phyloP scores from a whole-genome alignment of 2,113 vertebrate genomes.

The Hippopotamus amphibius region DNA sequence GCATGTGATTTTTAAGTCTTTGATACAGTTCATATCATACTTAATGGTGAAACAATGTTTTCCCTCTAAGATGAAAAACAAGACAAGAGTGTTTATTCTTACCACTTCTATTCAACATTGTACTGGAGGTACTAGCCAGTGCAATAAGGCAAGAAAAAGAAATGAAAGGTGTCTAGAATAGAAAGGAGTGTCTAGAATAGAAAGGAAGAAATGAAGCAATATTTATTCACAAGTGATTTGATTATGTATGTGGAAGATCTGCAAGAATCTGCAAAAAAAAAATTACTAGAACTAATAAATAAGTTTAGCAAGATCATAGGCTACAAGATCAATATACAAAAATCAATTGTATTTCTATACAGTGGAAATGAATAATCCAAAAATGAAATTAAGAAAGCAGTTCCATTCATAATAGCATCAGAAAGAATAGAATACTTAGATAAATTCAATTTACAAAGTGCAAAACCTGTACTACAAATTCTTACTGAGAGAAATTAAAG shows the following conservation, averaged over 20 bases:
- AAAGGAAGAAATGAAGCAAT: background rate
- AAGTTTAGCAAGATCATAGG: background rate
- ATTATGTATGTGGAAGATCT: background rate
- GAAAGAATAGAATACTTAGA: background rate
- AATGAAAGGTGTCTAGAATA: background rate
- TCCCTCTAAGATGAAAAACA: background rate
- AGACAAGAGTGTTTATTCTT: background rate
- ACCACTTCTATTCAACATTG: background rate
- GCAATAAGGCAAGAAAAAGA: slow-evolving; percentile 52
- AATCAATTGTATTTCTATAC: background rate
- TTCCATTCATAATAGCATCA: slow-evolving; percentile 12
- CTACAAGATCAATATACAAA: background rate
- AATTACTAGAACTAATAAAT: background rate
- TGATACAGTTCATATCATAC: background rate
- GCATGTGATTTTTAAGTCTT: background rate
- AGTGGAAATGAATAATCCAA: slow-evolving; percentile 11
- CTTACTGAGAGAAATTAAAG: slow-evolving; percentile 42
- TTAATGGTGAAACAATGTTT: background rate
- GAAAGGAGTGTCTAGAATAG: background rate
- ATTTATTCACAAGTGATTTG: background rate
- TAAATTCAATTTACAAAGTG: slow-evolving; percentile 22
- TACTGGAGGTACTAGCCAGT: background rate
- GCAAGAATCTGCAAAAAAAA: background rate
- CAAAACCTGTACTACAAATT: background rate
- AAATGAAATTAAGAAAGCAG: slow-evolving; percentile 18